Evolutionary conservation across 2,113 vertebrate genomes (phyloP).

Genomic region (Aythya baeri): DNA sequence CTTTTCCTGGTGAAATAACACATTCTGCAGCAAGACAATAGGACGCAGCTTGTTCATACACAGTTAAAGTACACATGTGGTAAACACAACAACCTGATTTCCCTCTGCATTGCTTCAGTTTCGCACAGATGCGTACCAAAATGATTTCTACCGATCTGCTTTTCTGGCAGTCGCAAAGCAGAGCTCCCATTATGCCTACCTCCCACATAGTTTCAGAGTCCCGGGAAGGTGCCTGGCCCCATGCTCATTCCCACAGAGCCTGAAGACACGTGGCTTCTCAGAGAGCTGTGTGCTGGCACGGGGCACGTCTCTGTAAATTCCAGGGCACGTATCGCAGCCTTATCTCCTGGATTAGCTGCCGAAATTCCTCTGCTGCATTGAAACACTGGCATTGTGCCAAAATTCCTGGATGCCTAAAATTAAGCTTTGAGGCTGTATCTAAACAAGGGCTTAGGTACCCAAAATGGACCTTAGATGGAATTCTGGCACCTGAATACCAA

Average conservation of each 20-base stretch:
- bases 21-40: constrained; percentile 2
- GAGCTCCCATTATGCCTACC: background rate
- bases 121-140: background rate
- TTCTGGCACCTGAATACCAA: background rate
- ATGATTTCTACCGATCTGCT: background rate
- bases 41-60: background rate
- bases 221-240: background rate
- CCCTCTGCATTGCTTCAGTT: background rate
- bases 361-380: background rate
- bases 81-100: background rate
- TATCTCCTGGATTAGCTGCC: background rate
- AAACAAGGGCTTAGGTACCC: background rate
- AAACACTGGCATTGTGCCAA: background rate
- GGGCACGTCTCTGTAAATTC: background rate
- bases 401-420: background rate
- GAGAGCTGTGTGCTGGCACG: fast-evolving
- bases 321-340: background rate
- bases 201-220: background rate
- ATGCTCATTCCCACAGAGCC: fast-evolving
- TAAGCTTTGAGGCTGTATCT: background rate
- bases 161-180: background rate
- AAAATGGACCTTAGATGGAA: background rate
- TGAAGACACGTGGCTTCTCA: fast-evolving
- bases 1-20: constrained; percentile 36
- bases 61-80: background rate